Evolutionary conservation across 1,140 invertebrate species (phyloP).

Genomic region (Phymorhynchus buccinoides): DNA sequence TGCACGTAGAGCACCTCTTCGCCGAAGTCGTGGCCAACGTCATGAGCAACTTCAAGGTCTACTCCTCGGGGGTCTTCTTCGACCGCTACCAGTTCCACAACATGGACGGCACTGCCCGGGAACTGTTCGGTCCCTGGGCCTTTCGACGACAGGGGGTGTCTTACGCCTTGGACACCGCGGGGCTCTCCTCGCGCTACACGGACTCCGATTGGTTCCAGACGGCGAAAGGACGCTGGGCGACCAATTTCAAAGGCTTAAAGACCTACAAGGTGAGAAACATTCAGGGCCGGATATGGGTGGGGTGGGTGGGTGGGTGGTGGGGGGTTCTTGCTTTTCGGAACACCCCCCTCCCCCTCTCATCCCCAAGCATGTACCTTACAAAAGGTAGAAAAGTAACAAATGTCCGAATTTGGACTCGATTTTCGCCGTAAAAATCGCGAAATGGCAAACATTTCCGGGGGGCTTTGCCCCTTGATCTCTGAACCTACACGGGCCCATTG

Average conservation of each 20-base stretch:
- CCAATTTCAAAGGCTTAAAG: slow-evolving; percentile 50
- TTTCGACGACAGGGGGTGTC: slow-evolving; percentile 45
- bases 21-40: slow-evolving; percentile 86
- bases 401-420: too few species aligned
- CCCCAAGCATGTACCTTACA: too few species aligned
- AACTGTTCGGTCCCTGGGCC: slow-evolving; percentile 62
- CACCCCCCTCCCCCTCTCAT: too few species aligned
- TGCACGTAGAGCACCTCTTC: slow-evolving; percentile 65
- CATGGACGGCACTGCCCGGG: slow-evolving; percentile 68
- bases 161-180: slow-evolving; percentile 56
- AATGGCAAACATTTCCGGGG: too few species aligned
- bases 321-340: too few species aligned
- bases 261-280: slow-evolving; percentile 49
- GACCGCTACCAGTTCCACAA: slow-evolving; percentile 94
- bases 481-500: too few species aligned
- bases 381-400: too few species aligned
- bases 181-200: slow-evolving; percentile 46
- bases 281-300: too few species aligned
- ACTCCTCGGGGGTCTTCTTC: slow-evolving; percentile 93
- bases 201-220: slow-evolving; percentile 53
- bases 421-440: too few species aligned
- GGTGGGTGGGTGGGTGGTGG: too few species aligned
- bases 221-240: slow-evolving; percentile 51
- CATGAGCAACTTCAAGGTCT: slow-evolving; percentile 87
- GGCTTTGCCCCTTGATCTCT: too few species aligned